These are phyloP conservation scores for Electrophaes corylata DNA, from an alignment of 2,888 invertebrate genomes.

Conservation along the genomic window DNA sequence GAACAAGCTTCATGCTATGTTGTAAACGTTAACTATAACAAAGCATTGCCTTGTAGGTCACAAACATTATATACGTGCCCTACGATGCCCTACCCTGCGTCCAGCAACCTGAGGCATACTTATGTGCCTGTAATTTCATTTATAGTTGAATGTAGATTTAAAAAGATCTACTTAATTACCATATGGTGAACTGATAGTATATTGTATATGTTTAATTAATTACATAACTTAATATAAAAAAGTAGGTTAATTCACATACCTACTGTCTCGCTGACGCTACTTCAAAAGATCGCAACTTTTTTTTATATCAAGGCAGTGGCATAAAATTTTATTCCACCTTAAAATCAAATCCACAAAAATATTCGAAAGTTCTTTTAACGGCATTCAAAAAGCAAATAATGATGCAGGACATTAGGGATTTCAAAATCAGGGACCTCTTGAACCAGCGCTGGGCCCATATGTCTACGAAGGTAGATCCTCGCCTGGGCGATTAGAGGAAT, in stretches of 20 bases:
- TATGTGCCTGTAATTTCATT: no score
- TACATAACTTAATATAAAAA: not conserved
- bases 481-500: conserved; percentile 87
- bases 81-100: no score
- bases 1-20: no score
- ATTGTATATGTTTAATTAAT: no score
- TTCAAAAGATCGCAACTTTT: conserved; percentile 5
- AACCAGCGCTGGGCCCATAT: conserved; percentile 84
- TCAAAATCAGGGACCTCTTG: conserved; percentile 84
- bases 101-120: no score
- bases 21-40: no score
- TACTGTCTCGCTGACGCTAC: not conserved
- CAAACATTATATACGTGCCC: no score
- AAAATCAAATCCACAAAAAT: conserved; percentile 37
- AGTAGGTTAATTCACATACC: no score
- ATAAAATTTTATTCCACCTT: conserved; percentile 40
- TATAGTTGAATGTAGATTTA: no score
- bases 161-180: no score
- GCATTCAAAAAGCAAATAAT: conserved; percentile 88
- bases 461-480: conserved; percentile 83
- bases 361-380: conserved; percentile 58
- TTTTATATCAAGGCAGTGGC: conserved; percentile 2
- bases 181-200: no score
- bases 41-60: no score
- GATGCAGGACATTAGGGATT: conserved; percentile 86